A percentile compares a stretch with the other conserved stretches of the same genome.
phyloP scores from a whole-genome alignment of 2,797 vertebrate genomes.

The Argyrosomus regius region DNA sequence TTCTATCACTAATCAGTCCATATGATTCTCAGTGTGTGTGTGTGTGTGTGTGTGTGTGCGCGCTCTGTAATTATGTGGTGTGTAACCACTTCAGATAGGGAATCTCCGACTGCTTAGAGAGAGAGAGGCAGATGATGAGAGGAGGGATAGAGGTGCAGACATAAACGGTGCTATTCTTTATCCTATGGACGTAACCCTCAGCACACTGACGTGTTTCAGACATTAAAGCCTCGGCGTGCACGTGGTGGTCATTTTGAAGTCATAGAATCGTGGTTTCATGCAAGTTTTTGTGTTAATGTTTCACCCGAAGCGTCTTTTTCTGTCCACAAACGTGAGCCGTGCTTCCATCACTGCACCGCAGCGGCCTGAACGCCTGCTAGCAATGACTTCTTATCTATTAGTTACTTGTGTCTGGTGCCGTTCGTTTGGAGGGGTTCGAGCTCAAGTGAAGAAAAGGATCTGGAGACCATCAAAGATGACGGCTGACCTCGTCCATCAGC shows the following conservation, averaged over 20 bases:
- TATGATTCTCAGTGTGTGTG: constrained; percentile 26
- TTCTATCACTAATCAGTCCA: constrained; percentile 29
- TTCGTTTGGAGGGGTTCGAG: too few species aligned
- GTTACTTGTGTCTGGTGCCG: too few species aligned
- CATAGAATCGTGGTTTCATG: not conserved
- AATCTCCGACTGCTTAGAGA: constrained; percentile 37
- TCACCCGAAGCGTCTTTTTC: too few species aligned
- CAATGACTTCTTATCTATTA: too few species aligned
- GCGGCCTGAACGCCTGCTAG: too few species aligned
- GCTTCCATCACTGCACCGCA: too few species aligned
- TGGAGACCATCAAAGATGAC: not conserved
- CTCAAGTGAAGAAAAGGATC: not conserved
- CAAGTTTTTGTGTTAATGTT: not conserved
- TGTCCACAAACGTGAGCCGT: too few species aligned
- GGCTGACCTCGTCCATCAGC: not conserved
- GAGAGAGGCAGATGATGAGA: constrained; percentile 11
- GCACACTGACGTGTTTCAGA: not conserved
- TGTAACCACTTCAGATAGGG: constrained; percentile 62
- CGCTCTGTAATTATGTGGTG: constrained; percentile 69
- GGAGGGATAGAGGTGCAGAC: constrained; percentile 11
- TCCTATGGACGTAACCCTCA: not conserved
- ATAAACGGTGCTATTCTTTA: not conserved
- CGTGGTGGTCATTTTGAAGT: not conserved
- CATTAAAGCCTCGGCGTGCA: not conserved
- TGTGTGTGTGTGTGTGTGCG: constrained; percentile 7